Base-by-base conservation (phyloP, 2,113 vertebrate genomes). In the Tor tambroides region DNA sequence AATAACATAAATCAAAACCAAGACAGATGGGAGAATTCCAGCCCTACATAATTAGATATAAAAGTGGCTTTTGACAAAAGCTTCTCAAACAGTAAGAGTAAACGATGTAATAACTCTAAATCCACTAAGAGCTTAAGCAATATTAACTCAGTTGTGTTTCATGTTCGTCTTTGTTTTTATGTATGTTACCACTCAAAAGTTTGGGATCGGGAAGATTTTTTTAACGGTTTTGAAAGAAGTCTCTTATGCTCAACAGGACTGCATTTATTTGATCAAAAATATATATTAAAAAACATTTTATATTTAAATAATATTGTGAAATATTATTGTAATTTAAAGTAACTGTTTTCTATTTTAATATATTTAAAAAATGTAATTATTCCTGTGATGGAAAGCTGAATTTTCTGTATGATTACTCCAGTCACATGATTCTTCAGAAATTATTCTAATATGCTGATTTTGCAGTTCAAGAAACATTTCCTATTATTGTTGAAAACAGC, bases 1-100 rank as follows among this genome's bases (percentile, higher is more conserved):
- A 59, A 80, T 54, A n/a, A 38, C n/a, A 4, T n/a, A 59, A 41
- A 74, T 74, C 71, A 74, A 72, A 72, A 72, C 69, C 69, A 41
- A 72, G 69, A 41, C 69, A 41, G 35, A 41, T 23, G 35, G 23
- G 35, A 72, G 35, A 41, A 41, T 41, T 74, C 4, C 10, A n/a
- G 71, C 35, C 23, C 35, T 41, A 14, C 21, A n/a, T 74, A 74
- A 74, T 74, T 41, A 41, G 71, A 74, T n/a, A 41, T 72, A 72
- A 5, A 38, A 72, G 69, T 72, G 69, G 69, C 69, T 72, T 38
- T 23, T 38, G 19, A 41, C 35, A 72, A 72, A 72, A 41, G 71
- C 71, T 74, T 79, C 12, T 17, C 32, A 35, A 38, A 54, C 15
- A 32, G 65, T 69, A 69, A 8, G 15, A 32, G 30, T 69, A 69